Base-by-base conservation (phyloP, 2,113 vertebrate species). In the Piprites chloris region DNA sequence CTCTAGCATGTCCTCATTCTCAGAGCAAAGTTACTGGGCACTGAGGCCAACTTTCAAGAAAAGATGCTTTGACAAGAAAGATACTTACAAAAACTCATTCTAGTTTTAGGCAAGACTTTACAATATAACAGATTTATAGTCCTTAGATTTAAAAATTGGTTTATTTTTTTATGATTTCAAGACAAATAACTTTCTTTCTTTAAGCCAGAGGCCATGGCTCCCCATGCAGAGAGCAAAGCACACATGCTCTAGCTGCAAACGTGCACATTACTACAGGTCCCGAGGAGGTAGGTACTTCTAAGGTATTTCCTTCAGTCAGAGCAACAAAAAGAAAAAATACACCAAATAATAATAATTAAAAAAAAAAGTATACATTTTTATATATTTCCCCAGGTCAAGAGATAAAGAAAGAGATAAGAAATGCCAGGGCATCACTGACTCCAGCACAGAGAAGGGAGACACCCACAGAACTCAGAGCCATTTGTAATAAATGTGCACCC, bases 111-210 rank as follows among this genome's bases (percentile, higher is more conserved):
- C 41, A 65, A 85, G 37, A 62, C 56, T 91, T 92, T 75, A 41
- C 30, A 81, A 19, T 24, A 74, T 14, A 78, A 84, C 12, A 19
- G 65, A 85, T 53, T 44, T 33, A 73, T 27, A 76, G 52, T 17
- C 41, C 46, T 62, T n/a, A 59, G n/a, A 62, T 66, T 74, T 47
- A 49, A 67, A 58, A 20, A 30, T 37, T 13, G 11, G 11, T 9
- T 53, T 42, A 46, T 35, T 58, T 49, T 69, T 62, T 71, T 27
- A 85, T 12, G 9, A 85, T 79, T 91, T 90, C 59, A 69, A 85
- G 75, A 76, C 20, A 85, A 93, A 22, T 83, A 82, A 67, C 21
- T 67, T 66, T 32, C 18, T 85, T 79, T 85, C 89, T 72, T 89
- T 26, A 87, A 75, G 68, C 16, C 52, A 72, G 53, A 82, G 75